These are phyloP conservation scores for Leptonema lineaticorne DNA, from an alignment of 1,140 invertebrate genomes.

Conservation along the genomic window DNA sequence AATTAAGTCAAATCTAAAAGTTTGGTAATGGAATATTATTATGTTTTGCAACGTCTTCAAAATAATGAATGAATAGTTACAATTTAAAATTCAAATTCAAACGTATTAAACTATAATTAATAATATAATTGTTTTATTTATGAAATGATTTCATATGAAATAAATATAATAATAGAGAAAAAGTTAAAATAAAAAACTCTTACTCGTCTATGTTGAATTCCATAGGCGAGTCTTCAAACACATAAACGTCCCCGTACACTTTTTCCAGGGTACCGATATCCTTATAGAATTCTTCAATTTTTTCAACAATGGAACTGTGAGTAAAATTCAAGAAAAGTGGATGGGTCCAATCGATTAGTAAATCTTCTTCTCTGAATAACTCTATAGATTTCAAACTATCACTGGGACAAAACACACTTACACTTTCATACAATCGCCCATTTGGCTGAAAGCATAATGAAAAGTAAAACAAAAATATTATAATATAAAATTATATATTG, in stretches of 20 bases:
- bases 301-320: conserved; percentile 72
- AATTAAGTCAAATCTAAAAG: conserved; percentile 13
- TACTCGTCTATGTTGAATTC: conserved; percentile 59
- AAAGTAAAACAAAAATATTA: background rate
- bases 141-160: no score
- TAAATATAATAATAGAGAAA: no score
- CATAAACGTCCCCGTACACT: conserved; percentile 75
- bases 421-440: conserved; percentile 74
- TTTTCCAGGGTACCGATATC: conserved; percentile 67
- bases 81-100: no score
- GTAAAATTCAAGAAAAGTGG: conserved; percentile 82
- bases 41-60: no score
- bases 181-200: no score
- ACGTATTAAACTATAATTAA: no score
- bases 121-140: no score
- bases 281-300: conserved; percentile 63
- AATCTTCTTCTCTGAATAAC: conserved; percentile 69
- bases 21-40: no score
- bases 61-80: no score
- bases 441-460: conserved; percentile 63
- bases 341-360: conserved; percentile 73
- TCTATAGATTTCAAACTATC: conserved; percentile 68
- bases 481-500: background rate
- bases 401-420: conserved; percentile 78
- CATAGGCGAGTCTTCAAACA: conserved; percentile 62